These are phyloP conservation scores for Cichlasoma orientale DNA, from an alignment of 2,797 vertebrate species.

Conservation along the genomic window DNA sequence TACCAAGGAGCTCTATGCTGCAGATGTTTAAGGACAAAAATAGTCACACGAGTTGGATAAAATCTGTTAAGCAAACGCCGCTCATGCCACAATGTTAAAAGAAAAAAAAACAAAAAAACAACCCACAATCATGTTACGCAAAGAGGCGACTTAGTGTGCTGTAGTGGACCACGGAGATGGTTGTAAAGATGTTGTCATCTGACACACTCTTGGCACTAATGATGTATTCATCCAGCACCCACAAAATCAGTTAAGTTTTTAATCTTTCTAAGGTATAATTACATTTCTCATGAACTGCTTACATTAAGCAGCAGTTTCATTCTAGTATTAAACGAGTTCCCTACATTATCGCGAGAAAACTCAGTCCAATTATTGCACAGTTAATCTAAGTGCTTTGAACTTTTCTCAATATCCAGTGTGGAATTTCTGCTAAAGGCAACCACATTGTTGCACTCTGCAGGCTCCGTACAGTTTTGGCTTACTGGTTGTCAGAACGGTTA, in stretches of 20 bases:
- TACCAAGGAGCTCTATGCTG: constrained; percentile 31
- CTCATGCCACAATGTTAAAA: constrained; percentile 36
- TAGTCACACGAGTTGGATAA: neutral
- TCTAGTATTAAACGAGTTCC: constrained; percentile 19
- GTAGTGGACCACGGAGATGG: constrained; percentile 7
- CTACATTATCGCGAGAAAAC: constrained; percentile 4
- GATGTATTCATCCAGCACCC: constrained; percentile 30
- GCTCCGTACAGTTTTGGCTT: constrained; percentile 4
- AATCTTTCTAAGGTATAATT: neutral
- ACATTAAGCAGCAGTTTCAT: constrained; percentile 45
- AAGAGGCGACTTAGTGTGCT: constrained; percentile 40
- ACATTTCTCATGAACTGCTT: constrained; percentile 10
- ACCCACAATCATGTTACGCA: constrained; percentile 28
- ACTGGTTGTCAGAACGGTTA: neutral
- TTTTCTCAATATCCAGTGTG: constrained; percentile 26
- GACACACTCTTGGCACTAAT: constrained; percentile 51
- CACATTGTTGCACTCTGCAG: neutral
- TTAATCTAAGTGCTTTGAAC: neutral
- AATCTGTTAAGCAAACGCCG: constrained; percentile 42
- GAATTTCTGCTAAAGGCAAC: constrained; percentile 7
- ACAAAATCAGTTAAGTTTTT: neutral
- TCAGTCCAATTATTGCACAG: neutral
- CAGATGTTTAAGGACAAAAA: constrained; percentile 34
- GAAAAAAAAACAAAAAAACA: constrained; percentile 17
- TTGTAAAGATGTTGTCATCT: constrained; percentile 19